phyloP scores from a whole-genome alignment of 2,113 vertebrate species.

The Chloebia gouldiae region DNA sequence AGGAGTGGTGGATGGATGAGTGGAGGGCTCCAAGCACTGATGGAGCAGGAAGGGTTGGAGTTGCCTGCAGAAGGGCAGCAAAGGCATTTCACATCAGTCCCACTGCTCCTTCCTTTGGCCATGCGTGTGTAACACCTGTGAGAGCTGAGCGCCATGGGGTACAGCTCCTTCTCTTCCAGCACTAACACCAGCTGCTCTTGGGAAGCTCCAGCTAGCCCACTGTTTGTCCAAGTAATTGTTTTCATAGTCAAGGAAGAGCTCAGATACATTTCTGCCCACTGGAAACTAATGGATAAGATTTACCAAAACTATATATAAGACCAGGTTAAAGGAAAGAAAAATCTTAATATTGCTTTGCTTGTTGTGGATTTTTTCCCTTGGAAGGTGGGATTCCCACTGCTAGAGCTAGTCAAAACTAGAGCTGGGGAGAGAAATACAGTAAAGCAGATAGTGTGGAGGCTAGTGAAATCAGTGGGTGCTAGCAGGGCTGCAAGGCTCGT shows the following conservation, averaged over 20 bases:
- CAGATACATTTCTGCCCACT: accelerated
- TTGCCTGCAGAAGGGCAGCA: not conserved
- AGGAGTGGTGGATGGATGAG: not conserved
- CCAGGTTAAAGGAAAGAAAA: not conserved
- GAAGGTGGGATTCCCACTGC: not conserved
- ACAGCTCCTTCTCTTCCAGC: not conserved
- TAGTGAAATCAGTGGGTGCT: not conserved
- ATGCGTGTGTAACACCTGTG: not conserved
- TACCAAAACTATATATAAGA: not conserved
- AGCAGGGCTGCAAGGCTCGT: not conserved
- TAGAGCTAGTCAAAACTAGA: not conserved
- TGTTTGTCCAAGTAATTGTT: not conserved
- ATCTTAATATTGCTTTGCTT: not conserved
- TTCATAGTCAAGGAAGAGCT: not conserved
- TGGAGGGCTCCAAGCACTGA: not conserved
- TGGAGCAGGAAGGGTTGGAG: not conserved
- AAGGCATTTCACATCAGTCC: not conserved
- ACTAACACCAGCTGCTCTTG: not conserved
- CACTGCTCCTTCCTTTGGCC: not conserved
- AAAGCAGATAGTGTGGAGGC: not conserved
- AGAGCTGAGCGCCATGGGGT: not conserved
- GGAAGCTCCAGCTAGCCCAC: not conserved
- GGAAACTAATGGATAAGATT: not conserved
- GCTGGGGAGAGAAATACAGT: not conserved
- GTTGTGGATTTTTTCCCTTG: not conserved